Evolutionary conservation across 2,797 vertebrate species (phyloP).

Genomic region (Channallabes apus): DNA sequence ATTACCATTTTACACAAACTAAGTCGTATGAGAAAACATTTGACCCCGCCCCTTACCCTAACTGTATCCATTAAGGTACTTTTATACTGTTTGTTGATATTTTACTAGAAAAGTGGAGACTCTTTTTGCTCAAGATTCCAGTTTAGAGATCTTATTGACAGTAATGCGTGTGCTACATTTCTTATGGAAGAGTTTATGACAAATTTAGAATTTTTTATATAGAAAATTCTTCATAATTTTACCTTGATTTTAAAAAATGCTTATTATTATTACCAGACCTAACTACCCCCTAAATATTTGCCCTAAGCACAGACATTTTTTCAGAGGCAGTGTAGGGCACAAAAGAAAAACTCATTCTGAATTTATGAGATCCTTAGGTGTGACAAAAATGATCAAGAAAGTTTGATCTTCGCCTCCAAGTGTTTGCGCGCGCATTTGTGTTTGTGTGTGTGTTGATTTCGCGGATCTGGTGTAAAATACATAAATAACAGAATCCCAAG

Average conservation of each 20-base stretch:
- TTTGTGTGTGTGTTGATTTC: neutral
- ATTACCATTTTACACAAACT: neutral
- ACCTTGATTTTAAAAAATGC: no score
- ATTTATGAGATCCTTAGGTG: slow-evolving; percentile 39
- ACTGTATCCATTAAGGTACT: neutral
- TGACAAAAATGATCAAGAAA: slow-evolving; percentile 47
- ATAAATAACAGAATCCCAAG: neutral
- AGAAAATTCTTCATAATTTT: neutral
- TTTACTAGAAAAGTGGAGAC: no score
- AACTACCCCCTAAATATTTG: neutral
- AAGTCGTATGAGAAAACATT: neutral
- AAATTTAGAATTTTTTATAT: no score
- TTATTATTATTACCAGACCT: slow-evolving; percentile 6
- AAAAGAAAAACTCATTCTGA: slow-evolving; percentile 42
- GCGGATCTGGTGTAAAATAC: neutral
- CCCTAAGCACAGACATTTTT: slow-evolving; percentile 24
- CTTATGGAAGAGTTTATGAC: neutral
- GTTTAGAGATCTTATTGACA: neutral
- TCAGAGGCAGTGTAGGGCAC: slow-evolving; percentile 15
- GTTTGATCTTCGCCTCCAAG: slow-evolving; percentile 34
- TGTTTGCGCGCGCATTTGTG: no score
- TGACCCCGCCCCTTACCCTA: neutral
- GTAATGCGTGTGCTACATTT: neutral
- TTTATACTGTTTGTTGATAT: no score
- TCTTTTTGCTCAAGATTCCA: neutral